Evolutionary conservation across 2,113 vertebrate species (phyloP).

Genomic region (Vulpes lagopus): DNA sequence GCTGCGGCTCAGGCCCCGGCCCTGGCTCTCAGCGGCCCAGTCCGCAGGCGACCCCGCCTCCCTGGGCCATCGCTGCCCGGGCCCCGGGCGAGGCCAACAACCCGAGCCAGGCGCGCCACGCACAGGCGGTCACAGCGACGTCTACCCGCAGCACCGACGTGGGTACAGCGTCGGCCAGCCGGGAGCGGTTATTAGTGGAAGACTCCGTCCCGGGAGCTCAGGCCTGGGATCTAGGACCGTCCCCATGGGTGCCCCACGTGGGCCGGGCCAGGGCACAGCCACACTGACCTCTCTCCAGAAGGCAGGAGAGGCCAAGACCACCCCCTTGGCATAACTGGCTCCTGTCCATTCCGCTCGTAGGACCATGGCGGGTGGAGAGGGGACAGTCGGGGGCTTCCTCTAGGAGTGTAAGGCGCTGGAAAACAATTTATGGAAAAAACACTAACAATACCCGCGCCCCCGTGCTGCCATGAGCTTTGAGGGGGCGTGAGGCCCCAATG

Average conservation of each 20-base stretch:
- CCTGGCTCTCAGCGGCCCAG: rapidly evolving
- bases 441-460: no score
- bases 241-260: rapidly evolving
- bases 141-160: rapidly evolving
- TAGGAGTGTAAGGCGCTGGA: not conserved
- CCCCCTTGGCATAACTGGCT: rapidly evolving
- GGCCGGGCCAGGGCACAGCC: not conserved
- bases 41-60: rapidly evolving
- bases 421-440: not conserved
- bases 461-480: rapidly evolving
- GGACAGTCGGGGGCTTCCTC: not conserved
- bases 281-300: not conserved
- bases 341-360: not conserved
- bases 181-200: rapidly evolving
- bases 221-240: rapidly evolving
- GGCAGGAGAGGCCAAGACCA: not conserved
- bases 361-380: rapidly evolving
- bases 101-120: no score
- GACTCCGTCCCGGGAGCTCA: rapidly evolving
- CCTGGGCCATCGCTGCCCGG: rapidly evolving
- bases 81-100: not conserved
- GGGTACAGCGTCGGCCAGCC: rapidly evolving
- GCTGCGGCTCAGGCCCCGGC: not conserved
- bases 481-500: not conserved
- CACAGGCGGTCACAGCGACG: rapidly evolving